A percentile compares a stretch with the other conserved stretches of the same genome.
Evolutionary conservation across 2,113 vertebrate genomes (phyloP).

Genomic region (Hiodon tergisus): DNA sequence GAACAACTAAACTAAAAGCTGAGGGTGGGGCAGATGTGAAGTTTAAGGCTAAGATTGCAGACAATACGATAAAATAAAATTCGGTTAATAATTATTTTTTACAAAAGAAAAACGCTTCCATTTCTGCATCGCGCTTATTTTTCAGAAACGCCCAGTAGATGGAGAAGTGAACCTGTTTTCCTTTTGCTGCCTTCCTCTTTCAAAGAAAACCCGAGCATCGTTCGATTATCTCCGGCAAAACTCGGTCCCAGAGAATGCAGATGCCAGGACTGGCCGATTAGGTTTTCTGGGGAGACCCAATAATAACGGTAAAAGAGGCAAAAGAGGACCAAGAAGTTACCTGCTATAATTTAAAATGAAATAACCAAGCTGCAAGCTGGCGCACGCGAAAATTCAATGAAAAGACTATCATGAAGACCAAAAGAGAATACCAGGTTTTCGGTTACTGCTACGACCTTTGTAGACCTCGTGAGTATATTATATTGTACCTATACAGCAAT

Average conservation of each 20-base stretch:
- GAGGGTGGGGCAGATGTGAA: too few relatives aligned
- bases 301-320: too few relatives aligned
- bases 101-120: neutral
- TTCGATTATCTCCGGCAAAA: neutral
- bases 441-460: neutral
- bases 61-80: too few relatives aligned
- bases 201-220: neutral
- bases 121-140: neutral
- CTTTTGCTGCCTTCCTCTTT: neutral
- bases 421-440: neutral
- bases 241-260: neutral
- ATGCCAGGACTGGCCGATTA: neutral
- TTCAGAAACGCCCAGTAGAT: neutral
- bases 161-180: neutral
- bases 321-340: too few relatives aligned
- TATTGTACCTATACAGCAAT: neutral
- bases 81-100: too few relatives aligned
- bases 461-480: constrained; percentile 13
- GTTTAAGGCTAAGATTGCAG: too few relatives aligned
- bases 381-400: neutral
- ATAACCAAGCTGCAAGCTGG: too few relatives aligned
- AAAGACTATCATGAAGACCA: neutral
- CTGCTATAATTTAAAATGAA: too few relatives aligned
- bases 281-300: neutral
- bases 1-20: too few relatives aligned